Evolutionary conservation across 2,113 vertebrate genomes (phyloP), one percentile per base, ranked within the genome.

Genomic region (Myotis lucifugus): DNA sequence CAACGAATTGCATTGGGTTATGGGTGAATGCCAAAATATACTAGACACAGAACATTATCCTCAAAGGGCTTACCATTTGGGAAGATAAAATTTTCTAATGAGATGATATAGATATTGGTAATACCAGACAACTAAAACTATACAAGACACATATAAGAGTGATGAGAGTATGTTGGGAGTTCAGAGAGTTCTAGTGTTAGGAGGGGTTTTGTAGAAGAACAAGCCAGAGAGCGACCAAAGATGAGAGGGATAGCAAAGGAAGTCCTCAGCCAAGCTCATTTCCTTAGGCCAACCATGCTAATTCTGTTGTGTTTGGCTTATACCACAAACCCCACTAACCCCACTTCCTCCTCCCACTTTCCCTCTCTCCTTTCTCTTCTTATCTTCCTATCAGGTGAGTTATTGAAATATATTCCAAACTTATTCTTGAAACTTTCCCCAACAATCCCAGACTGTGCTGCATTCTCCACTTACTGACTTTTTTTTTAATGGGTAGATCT

Each of bases 381-480:
- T 50, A 32, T 85, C 46, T 61, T 88, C 50, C 48, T 78, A 21
- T 93, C 61, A 40, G 29, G 56, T 59, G 40, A 73, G 34, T 23
- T 54, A 56, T 69, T 76, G 48, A 92, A 56, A 61, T 32, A 14
- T 92, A 79, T 61, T 32, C 32, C 66, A 88, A 46, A 95, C 72
- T 93, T 90, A 88, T 82, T 72, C 73, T 83, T 50, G 9, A n/a
- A 93, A 46, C 42, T 88, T 90, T 94, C 91, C 40, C 64, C 91
- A 93, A 61, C 34, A 72, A 87, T 95, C 76, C 29, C 72, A 81
- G 56, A 77, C 46, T 3, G 0, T n/a, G 79, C n/a, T 85, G 81
- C 93, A 94, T 83, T 96, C 82, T 88, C 88, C 66, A 92, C 46
- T 91, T 74, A 40, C 88, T 93, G 66, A 78, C 77, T 91, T 91